A percentile compares a stretch with the other conserved stretches of the same genome.
Conservation (phyloP, 2,888 invertebrate species). For the Pyralis farinalis region DNA sequence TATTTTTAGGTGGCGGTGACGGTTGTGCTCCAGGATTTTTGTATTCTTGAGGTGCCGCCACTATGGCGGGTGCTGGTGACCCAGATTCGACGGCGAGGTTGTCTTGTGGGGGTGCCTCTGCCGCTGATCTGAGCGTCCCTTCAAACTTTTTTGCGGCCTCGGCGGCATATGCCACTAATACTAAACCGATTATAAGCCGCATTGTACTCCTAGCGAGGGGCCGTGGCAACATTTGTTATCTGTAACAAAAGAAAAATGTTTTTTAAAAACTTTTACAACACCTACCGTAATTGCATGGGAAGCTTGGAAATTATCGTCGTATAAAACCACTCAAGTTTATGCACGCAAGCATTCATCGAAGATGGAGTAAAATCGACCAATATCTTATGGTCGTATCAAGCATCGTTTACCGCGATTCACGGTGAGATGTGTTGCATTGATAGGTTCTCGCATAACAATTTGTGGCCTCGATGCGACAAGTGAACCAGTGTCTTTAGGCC, state of each 20-base stretch:
- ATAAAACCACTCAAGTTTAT: constrained; percentile 36
- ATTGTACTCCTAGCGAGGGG: constrained; percentile 58
- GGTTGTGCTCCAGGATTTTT: constrained; percentile 65
- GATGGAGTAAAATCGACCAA: constrained; percentile 35
- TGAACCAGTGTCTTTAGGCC: constrained; percentile 24
- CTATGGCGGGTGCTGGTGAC: constrained; percentile 65
- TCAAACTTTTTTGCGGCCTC: constrained; percentile 74
- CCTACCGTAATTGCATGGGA: constrained; percentile 46
- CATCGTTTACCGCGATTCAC: constrained; percentile 28
- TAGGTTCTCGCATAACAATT: constrained; percentile 24
- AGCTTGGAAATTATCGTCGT: constrained; percentile 39
- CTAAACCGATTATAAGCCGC: constrained; percentile 69
- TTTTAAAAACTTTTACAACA: constrained; percentile 46
- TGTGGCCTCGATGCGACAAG: constrained; percentile 26
- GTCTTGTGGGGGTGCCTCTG: constrained; percentile 73
- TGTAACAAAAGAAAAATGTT: constrained; percentile 67
- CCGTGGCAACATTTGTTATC: constrained; percentile 73
- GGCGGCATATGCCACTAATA: constrained; percentile 65
- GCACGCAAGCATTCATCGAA: constrained; percentile 41
- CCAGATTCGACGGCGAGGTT: constrained; percentile 69
- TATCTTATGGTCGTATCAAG: constrained; percentile 35
- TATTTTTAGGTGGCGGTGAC: constrained; percentile 30
- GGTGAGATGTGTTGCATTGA: constrained; percentile 30
- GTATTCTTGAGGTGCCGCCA: constrained; percentile 68
- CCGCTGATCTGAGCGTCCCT: constrained; percentile 68